Percentiles rank a stretch among this genome's conserved stretches.
These are phyloP conservation scores for Molossus molossus DNA, from an alignment of 2,797 vertebrate species.

Conservation along the genomic window DNA sequence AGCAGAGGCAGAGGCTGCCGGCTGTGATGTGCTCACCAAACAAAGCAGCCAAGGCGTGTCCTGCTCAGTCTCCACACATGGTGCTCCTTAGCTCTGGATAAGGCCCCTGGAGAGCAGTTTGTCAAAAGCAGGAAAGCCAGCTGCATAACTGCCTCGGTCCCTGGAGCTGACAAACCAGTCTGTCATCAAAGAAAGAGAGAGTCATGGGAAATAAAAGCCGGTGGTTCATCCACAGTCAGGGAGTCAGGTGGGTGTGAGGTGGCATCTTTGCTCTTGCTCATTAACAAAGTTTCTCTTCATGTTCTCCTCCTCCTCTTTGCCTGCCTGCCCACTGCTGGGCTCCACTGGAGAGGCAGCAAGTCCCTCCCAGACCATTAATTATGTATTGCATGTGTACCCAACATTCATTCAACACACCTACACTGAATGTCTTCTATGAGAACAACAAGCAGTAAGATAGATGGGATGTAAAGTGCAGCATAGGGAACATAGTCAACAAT, in stretches of 20 bases:
- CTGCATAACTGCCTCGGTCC: neutral
- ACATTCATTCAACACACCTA: neutral
- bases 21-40: neutral
- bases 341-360: neutral
- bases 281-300: constrained; percentile 13
- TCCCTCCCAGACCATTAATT: neutral
- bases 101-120: neutral
- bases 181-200: constrained; percentile 76
- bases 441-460: neutral
- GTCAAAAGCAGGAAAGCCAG: constrained; percentile 39
- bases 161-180: constrained; percentile 49
- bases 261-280: neutral
- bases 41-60: neutral
- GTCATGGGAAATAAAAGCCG: constrained; percentile 48
- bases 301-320: neutral
- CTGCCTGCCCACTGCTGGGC: neutral
- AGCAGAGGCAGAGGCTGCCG: neutral
- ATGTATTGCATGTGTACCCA: neutral
- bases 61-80: neutral
- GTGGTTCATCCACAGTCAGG: neutral
- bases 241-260: constrained; percentile 43
- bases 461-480: neutral
- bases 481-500: neutral
- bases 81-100: constrained; percentile 25
- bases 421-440: neutral